These are phyloP conservation scores for Panthera leo DNA, from an alignment of 2,113 vertebrate species.

Conservation along the genomic window DNA sequence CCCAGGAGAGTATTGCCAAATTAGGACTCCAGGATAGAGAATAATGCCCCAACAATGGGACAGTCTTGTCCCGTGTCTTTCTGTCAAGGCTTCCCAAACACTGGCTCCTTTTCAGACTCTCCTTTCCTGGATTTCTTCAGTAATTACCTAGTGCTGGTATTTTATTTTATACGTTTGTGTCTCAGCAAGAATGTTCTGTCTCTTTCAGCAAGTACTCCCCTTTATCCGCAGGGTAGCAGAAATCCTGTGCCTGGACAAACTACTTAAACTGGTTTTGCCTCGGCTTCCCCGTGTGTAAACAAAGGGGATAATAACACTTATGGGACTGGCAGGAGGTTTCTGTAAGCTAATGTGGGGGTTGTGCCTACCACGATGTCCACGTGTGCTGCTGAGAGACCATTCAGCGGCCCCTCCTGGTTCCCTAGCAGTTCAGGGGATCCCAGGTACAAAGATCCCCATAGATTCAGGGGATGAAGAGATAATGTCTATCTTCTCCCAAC, in stretches of 20 bases:
- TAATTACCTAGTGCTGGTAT: neutral
- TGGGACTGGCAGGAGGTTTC: neutral
- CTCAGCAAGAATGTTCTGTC: neutral
- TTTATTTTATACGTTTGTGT: constrained; percentile 38
- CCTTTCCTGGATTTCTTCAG: neutral
- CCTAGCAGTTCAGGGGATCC: neutral
- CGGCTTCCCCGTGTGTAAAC: neutral
- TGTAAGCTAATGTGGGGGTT: neutral
- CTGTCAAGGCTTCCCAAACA: neutral
- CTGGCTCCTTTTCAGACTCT: neutral
- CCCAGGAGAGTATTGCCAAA: neutral
- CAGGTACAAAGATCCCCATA: neutral
- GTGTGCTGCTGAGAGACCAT: neutral
- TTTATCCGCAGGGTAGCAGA: neutral
- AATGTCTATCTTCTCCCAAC: neutral
- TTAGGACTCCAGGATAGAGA: neutral
- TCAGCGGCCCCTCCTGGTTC: neutral
- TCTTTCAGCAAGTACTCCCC: neutral
- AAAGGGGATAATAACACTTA: neutral
- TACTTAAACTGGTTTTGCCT: neutral
- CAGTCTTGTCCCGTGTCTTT: neutral
- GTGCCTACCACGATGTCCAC: neutral
- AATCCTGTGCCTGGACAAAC: neutral
- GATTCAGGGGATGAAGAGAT: neutral
- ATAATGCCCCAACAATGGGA: neutral